Evolutionary conservation across 2,888 invertebrate genomes (phyloP).

Genomic region (Achlya flavicornis): DNA sequence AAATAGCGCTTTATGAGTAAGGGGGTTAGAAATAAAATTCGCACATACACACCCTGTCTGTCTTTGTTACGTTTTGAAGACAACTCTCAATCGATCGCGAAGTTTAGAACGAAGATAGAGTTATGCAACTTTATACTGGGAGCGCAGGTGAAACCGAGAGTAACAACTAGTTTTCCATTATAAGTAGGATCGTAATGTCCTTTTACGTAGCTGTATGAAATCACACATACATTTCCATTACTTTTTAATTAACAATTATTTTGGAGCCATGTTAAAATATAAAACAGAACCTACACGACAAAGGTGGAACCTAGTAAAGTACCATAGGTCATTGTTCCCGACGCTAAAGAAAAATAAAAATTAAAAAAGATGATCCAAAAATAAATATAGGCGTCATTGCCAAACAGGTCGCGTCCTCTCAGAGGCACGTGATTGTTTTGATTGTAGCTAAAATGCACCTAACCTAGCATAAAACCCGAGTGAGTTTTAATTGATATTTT

Average conservation of each 20-base stretch:
- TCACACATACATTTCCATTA: too few species aligned
- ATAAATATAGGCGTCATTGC: conserved; percentile 23
- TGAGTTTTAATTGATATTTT: conserved; percentile 17
- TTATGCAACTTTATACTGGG: too few species aligned
- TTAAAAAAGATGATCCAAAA: conserved; percentile 35
- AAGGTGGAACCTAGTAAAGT: conserved; percentile 22
- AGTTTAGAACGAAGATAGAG: too few species aligned
- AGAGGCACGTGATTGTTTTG: conserved; percentile 25
- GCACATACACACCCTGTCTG: too few species aligned
- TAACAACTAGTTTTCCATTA: too few species aligned
- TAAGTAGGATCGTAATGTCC: neutral
- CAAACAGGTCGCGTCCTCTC: conserved; percentile 25
- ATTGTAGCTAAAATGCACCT: conserved; percentile 5
- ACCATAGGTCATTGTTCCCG: conserved; percentile 44
- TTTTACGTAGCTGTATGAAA: neutral
- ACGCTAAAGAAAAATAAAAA: conserved; percentile 35
- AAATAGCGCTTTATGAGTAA: too few species aligned
- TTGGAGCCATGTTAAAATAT: neutral
- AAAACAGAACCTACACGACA: conserved; percentile 17
- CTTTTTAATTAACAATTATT: conserved; percentile 8
- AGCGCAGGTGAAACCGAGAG: too few species aligned
- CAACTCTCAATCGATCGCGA: too few species aligned
- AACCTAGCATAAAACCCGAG: too few species aligned
- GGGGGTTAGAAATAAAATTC: too few species aligned
- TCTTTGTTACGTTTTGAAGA: too few species aligned